Evolutionary conservation across 37 sponge, comb jelly and placozoan species (phyloP).

Genomic region (Ianthella basta): DNA sequence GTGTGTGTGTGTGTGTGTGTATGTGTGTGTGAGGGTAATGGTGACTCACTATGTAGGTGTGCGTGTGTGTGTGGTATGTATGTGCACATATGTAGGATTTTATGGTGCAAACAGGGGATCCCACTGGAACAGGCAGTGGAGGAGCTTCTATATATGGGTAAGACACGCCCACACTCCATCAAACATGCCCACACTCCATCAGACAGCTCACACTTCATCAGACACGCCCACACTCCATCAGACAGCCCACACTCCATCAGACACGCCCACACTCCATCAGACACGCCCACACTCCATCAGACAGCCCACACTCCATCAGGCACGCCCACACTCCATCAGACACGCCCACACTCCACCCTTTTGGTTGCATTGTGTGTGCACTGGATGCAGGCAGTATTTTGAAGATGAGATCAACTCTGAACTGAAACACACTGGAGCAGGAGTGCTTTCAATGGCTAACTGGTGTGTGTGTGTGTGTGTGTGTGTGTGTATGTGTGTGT

Average conservation of each 20-base stretch:
- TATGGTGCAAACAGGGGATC: slow-evolving; percentile 98
- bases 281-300: background rate
- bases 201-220: too few species aligned
- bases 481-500: slow-evolving; percentile 5
- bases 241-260: too few species aligned
- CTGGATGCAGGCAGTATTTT: slow-evolving; percentile 52
- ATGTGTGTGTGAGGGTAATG: too few species aligned
- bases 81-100: slow-evolving; percentile 70
- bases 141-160: slow-evolving; percentile 97
- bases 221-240: background rate
- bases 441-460: slow-evolving; percentile 99
- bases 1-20: background rate
- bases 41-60: background rate
- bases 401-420: slow-evolving; percentile 94
- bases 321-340: background rate
- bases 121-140: slow-evolving; percentile 98
- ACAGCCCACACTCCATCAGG: too few species aligned
- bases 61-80: too few species aligned
- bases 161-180: background rate
- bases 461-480: slow-evolving; percentile 50
- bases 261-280: background rate
- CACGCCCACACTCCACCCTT: background rate
- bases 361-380: too few species aligned
- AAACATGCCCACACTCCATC: too few species aligned
- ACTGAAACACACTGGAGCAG: slow-evolving; percentile 98